phyloP scores from a whole-genome alignment of 1,140 invertebrate species.

The Drosophila gunungcola region DNA sequence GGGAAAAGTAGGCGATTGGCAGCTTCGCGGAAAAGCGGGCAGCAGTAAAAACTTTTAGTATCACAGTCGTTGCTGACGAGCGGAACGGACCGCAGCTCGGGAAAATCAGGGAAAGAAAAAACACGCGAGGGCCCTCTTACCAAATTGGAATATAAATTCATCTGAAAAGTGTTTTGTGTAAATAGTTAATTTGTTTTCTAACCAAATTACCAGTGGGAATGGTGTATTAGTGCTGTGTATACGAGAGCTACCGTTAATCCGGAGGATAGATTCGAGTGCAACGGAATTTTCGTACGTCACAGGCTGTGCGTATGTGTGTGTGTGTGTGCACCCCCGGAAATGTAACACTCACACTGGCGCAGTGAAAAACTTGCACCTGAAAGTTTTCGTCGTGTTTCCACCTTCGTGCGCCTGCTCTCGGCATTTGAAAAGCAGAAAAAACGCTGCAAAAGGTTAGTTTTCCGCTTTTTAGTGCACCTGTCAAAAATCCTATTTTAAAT shows the following conservation, averaged over 20 bases:
- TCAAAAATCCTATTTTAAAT: constrained; percentile 62
- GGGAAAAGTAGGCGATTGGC: constrained; percentile 63
- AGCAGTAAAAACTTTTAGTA: constrained; percentile 62
- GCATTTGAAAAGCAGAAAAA: constrained; percentile 5
- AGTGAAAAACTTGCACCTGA: constrained; percentile 80
- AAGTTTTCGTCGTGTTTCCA: constrained; percentile 62
- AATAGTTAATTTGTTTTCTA: constrained; percentile 52
- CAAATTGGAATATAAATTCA: constrained; percentile 38
- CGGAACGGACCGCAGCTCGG: constrained; percentile 57
- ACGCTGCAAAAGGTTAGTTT: constrained; percentile 71
- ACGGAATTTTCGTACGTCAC: constrained; percentile 78
- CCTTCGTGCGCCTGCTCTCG: constrained; percentile 58
- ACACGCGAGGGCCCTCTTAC: constrained; percentile 18
- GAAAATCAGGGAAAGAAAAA: constrained; percentile 23
- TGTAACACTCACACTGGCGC: constrained; percentile 64
- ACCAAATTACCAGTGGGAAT: constrained; percentile 49
- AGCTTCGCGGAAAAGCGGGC: constrained; percentile 47
- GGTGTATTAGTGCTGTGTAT: constrained; percentile 6
- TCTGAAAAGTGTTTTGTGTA: constrained; percentile 59
- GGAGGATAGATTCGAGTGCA: constrained; percentile 8
- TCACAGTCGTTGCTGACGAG: constrained; percentile 70
- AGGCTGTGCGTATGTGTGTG: constrained; percentile 51
- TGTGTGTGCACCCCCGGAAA: constrained; percentile 72
- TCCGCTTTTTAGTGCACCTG: constrained; percentile 58
- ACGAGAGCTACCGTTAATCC: constrained; percentile 1